Percentiles rank a stretch among this genome's conserved stretches.
Conservation (phyloP, 1,140 invertebrate species). For the Bombus pascuorum region DNA sequence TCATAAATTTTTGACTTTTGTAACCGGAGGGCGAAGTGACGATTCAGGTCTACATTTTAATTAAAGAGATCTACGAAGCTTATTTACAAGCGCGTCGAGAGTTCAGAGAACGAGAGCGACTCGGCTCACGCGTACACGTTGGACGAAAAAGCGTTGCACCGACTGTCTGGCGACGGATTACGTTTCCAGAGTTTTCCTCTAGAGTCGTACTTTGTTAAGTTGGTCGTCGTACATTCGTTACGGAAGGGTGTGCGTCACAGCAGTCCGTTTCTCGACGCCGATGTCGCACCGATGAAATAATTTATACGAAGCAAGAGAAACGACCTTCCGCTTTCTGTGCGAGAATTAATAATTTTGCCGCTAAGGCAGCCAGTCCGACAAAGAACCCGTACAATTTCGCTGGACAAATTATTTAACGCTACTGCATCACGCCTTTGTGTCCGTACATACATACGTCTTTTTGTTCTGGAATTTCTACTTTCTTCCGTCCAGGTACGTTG, state of each 20-base stretch:
- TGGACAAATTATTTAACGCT: constrained; percentile 17
- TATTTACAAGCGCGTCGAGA: constrained; percentile 35
- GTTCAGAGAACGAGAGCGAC: constrained; percentile 6
- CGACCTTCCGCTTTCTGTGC: background rate
- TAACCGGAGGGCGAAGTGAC: background rate
- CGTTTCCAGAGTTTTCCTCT: background rate
- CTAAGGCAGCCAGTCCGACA: background rate
- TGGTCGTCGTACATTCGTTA: background rate
- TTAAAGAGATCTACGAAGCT: constrained; percentile 24
- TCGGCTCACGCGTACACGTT: background rate
- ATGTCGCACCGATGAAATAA: constrained; percentile 16
- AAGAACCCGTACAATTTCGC: background rate
- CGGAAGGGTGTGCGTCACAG: background rate
- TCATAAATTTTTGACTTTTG: constrained; percentile 28
- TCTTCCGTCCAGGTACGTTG: background rate
- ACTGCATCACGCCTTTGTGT: no score
- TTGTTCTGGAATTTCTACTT: background rate
- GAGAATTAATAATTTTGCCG: constrained; percentile 20
- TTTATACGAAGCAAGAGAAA: constrained; percentile 7
- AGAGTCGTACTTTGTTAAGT: background rate
- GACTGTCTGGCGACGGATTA: background rate
- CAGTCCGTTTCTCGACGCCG: background rate
- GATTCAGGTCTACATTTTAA: constrained; percentile 27
- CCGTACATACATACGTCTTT: background rate
- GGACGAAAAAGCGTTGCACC: background rate